These are phyloP conservation scores for Lagria hirta DNA, from an alignment of 2,888 invertebrate species.

Conservation along the genomic window DNA sequence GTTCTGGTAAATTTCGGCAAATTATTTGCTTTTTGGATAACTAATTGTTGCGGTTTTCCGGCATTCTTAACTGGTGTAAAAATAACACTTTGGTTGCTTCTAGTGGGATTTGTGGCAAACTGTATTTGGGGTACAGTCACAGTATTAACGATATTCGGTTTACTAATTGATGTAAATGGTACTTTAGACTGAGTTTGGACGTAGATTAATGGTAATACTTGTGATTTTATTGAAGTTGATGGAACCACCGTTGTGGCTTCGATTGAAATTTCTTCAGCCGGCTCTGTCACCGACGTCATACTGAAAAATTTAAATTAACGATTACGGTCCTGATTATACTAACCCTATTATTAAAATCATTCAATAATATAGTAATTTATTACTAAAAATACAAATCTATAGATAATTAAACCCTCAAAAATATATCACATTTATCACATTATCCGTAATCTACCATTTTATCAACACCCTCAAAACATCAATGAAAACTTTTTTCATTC, in stretches of 20 bases:
- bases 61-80: constrained; percentile 35
- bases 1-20: constrained; percentile 57
- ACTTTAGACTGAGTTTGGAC: constrained; percentile 61
- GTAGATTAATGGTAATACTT: constrained; percentile 62
- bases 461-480: too few species aligned
- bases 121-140: constrained; percentile 39
- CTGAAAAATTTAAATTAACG: too few species aligned
- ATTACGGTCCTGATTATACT: too few species aligned
- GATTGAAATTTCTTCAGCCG: too few species aligned
- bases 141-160: constrained; percentile 35
- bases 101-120: constrained; percentile 37
- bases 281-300: too few species aligned
- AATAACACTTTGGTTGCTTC: constrained; percentile 41
- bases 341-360: too few species aligned
- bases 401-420: too few species aligned
- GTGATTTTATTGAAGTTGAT: constrained; percentile 39
- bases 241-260: constrained; percentile 11
- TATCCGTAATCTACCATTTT: too few species aligned
- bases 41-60: constrained; percentile 57
- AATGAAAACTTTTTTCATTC: too few species aligned
- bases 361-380: too few species aligned
- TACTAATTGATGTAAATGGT: constrained; percentile 29
- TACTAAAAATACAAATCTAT: too few species aligned
- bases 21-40: constrained; percentile 57
- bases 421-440: too few species aligned